Evolutionary conservation across 2,888 invertebrate genomes (phyloP).

Genomic region (Lithophane semibrunnea): DNA sequence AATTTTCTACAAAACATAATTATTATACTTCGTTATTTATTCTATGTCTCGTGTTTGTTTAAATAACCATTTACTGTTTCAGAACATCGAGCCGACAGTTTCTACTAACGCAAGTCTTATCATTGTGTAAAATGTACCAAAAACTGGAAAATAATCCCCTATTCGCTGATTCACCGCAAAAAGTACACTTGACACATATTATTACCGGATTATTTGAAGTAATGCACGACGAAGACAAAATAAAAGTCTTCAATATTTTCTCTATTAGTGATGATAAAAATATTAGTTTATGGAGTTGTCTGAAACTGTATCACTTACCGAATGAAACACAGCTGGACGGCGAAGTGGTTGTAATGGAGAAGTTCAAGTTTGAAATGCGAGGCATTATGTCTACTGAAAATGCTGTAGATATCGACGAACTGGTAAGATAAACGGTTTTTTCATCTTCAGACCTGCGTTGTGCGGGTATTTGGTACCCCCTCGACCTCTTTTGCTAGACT

Average conservation of each 20-base stretch:
- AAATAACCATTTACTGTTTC: conserved; percentile 61
- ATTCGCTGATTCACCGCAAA: conserved; percentile 79
- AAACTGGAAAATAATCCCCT: conserved; percentile 69
- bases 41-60: background rate
- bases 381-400: conserved; percentile 41
- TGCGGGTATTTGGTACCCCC: background rate
- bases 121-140: conserved; percentile 77
- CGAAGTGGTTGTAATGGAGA: conserved; percentile 68
- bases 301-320: conserved; percentile 76
- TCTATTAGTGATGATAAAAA: conserved; percentile 72
- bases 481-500: background rate
- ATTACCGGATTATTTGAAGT: conserved; percentile 75
- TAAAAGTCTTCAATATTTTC: conserved; percentile 73
- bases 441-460: background rate
- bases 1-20: too few relatives aligned
- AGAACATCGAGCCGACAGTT: conserved; percentile 72
- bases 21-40: background rate
- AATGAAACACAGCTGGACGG: conserved; percentile 66
- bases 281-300: conserved; percentile 73
- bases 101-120: conserved; percentile 72
- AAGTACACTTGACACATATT: conserved; percentile 73
- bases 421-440: conserved; percentile 63
- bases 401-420: conserved; percentile 60
- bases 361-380: conserved; percentile 64
- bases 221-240: conserved; percentile 75